Evolutionary conservation across 2,797 vertebrate genomes (phyloP).

Genomic region (Chelon labrosus): DNA sequence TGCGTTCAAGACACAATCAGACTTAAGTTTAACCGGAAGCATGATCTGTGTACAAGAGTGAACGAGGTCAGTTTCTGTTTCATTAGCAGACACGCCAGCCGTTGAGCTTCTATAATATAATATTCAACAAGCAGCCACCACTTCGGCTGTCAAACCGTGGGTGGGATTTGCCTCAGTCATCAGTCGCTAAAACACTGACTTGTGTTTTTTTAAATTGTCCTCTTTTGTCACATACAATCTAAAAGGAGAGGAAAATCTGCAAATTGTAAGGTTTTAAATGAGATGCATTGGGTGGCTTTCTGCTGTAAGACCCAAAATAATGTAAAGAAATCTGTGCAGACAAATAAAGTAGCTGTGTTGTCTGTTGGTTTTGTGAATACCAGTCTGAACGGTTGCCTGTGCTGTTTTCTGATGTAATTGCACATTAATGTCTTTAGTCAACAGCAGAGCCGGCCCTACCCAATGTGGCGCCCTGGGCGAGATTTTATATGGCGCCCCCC

Average conservation of each 20-base stretch:
- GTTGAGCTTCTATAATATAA: neutral
- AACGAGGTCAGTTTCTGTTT: neutral
- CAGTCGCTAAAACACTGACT: no score
- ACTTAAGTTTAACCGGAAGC: neutral
- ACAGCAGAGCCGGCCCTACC: neutral
- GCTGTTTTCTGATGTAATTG: neutral
- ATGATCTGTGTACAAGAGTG: neutral
- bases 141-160: neutral
- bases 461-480: no score
- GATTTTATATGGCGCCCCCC: no score
- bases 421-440: neutral
- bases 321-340: no score
- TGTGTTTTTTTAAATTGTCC: neutral
- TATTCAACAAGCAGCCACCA: neutral
- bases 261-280: neutral
- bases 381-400: neutral
- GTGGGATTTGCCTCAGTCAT: no score
- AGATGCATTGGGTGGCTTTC: neutral
- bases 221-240: neutral
- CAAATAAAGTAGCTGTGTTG: neutral
- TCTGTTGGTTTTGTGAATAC: neutral
- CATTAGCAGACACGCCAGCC: constrained; percentile 8
- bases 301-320: neutral
- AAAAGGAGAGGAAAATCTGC: neutral
- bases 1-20: neutral